Evolutionary conservation across 2,888 invertebrate species (phyloP).

Genomic region (Philereme transversata): DNA sequence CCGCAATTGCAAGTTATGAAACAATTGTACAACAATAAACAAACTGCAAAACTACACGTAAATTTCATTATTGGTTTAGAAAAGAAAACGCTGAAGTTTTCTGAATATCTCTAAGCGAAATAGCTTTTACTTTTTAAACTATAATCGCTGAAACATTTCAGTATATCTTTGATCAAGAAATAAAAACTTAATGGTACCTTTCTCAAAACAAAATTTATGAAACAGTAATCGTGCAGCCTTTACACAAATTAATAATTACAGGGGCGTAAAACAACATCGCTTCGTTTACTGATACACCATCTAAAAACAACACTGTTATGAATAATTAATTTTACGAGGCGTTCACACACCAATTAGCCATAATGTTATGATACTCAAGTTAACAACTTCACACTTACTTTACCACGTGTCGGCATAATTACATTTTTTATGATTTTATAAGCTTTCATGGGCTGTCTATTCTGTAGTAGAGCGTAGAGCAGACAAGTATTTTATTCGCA

Average conservation of each 20-base stretch:
- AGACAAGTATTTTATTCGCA: conserved; percentile 4
- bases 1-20: conserved; percentile 21
- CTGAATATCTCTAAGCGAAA: too few relatives aligned
- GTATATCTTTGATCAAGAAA: neutral
- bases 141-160: neutral
- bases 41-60: neutral
- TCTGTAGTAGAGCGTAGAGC: conserved; percentile 17
- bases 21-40: conserved; percentile 6
- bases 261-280: conserved; percentile 55
- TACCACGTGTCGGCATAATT: conserved; percentile 27
- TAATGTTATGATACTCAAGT: conserved; percentile 70
- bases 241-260: conserved; percentile 76
- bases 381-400: conserved; percentile 63
- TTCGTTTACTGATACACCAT: conserved; percentile 67
- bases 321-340: conserved; percentile 75
- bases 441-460: conserved; percentile 21
- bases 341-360: conserved; percentile 70
- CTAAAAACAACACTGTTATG: conserved; percentile 78
- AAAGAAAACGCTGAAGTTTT: too few relatives aligned
- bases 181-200: neutral
- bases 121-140: neutral
- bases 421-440: conserved; percentile 29
- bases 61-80: too few relatives aligned
- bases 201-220: conserved; percentile 1
- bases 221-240: conserved; percentile 39